Evolutionary conservation across 2,113 vertebrate genomes (phyloP).

Genomic region (Daboia siamensis): DNA sequence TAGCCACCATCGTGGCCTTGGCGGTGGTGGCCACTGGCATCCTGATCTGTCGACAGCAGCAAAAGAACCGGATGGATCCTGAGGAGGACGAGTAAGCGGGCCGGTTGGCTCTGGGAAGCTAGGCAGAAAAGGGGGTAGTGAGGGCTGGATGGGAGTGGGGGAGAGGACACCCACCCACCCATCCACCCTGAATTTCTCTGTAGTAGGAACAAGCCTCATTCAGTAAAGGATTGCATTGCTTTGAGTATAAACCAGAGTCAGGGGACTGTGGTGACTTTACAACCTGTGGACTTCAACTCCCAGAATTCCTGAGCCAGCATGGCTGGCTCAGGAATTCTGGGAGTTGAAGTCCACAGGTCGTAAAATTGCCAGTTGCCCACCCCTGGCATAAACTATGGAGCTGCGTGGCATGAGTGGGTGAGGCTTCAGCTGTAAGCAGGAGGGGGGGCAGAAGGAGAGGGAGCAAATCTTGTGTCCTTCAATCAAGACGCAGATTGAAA

Average conservation of each 20-base stretch:
- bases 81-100: constrained; percentile 74
- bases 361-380: not conserved
- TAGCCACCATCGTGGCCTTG: constrained; percentile 73
- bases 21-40: constrained; percentile 73
- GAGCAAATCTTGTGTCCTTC: not conserved
- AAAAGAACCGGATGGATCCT: constrained; percentile 56
- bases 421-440: not conserved
- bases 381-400: not conserved
- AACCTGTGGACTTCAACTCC: not conserved
- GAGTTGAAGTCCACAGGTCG: too few relatives aligned
- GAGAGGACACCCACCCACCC: not conserved
- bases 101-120: too few relatives aligned
- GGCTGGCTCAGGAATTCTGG: too few relatives aligned
- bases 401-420: not conserved
- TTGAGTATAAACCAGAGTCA: not conserved
- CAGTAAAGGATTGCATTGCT: not conserved
- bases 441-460: not conserved
- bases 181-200: not conserved
- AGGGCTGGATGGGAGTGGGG: rapidly evolving
- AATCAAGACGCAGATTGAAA: not conserved
- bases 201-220: not conserved
- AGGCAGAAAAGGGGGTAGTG: not conserved
- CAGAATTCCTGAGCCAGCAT: not conserved
- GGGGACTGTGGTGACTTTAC: not conserved
- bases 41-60: constrained; percentile 74